Percentiles rank a stretch among this genome's conserved stretches.
These are phyloP conservation scores for Rhamnusium bicolor DNA, from an alignment of 2,888 invertebrate species.

Conservation along the genomic window DNA sequence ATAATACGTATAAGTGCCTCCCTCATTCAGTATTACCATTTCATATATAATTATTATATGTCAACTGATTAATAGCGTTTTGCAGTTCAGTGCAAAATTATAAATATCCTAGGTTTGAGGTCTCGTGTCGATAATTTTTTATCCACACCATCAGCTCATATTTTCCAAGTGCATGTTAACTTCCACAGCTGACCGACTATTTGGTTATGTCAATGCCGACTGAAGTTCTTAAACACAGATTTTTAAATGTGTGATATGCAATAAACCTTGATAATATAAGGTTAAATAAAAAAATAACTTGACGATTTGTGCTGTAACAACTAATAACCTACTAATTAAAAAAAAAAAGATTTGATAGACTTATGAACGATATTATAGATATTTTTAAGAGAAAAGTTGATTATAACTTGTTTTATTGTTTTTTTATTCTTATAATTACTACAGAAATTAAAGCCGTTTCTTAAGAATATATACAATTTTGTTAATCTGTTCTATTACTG, in stretches of 20 bases:
- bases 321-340: too few species aligned
- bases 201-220: constrained; percentile 53
- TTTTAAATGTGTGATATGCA: constrained; percentile 5
- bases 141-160: constrained; percentile 48
- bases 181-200: constrained; percentile 49
- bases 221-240: constrained; percentile 12
- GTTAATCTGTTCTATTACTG: too few species aligned
- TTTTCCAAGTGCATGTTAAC: constrained; percentile 53
- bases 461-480: too few species aligned
- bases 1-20: background rate
- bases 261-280: background rate
- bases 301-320: too few species aligned
- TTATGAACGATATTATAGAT: too few species aligned
- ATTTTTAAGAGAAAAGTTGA: too few species aligned
- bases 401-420: too few species aligned
- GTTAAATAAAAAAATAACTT: too few species aligned
- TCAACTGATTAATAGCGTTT: constrained; percentile 35
- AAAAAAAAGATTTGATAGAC: too few species aligned
- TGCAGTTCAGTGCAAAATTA: constrained; percentile 42
- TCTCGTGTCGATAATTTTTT: constrained; percentile 51
- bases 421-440: too few species aligned
- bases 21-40: constrained; percentile 12
- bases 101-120: constrained; percentile 43
- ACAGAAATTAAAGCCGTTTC: too few species aligned
- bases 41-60: constrained; percentile 4